A percentile compares a stretch with the other conserved stretches of the same genome.
These are phyloP conservation scores for Penaeus vannamei DNA, from an alignment of 1,140 invertebrate genomes.

Conservation along the genomic window DNA sequence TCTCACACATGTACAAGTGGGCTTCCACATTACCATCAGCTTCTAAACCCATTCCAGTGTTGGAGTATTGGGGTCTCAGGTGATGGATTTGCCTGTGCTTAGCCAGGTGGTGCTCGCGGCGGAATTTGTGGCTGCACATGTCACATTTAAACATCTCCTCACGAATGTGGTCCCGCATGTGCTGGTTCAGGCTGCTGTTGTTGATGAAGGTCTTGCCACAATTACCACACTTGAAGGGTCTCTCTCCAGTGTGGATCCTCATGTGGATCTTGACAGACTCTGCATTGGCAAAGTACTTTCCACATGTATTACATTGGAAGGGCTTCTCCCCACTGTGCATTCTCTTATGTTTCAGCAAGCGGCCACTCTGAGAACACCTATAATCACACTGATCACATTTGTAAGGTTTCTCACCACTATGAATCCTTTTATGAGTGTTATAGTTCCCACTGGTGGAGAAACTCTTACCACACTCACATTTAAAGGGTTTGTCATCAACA, in stretches of 20 bases:
- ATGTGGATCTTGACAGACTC: constrained; percentile 66
- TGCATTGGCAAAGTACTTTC: constrained; percentile 73
- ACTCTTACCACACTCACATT: constrained; percentile 73
- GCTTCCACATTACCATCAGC: constrained; percentile 50
- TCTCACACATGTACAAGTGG: constrained; percentile 63
- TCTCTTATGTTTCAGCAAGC: constrained; percentile 69
- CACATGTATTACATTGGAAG: constrained; percentile 74
- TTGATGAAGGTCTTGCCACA: constrained; percentile 95
- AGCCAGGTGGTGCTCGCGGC: constrained; percentile 58
- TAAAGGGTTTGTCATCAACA: constrained; percentile 65
- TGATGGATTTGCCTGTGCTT: constrained; percentile 62
- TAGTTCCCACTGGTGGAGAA: constrained; percentile 76
- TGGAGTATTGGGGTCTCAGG: constrained; percentile 56
- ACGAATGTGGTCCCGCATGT: constrained; percentile 66
- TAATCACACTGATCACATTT: constrained; percentile 90
- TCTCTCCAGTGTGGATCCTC: constrained; percentile 79
- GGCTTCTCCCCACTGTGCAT: constrained; percentile 69
- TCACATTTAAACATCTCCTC: constrained; percentile 67
- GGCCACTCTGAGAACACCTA: constrained; percentile 68
- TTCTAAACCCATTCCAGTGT: constrained; percentile 54
- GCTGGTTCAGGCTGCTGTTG: constrained; percentile 73
- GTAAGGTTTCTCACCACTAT: constrained; percentile 97
- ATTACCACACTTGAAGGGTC: constrained; percentile 92
- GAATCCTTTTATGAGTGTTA: constrained; percentile 97
- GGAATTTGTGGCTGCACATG: constrained; percentile 65